Evolutionary conservation across 2,888 invertebrate species (phyloP).

Genomic region (Dromius quadrimaculatus): DNA sequence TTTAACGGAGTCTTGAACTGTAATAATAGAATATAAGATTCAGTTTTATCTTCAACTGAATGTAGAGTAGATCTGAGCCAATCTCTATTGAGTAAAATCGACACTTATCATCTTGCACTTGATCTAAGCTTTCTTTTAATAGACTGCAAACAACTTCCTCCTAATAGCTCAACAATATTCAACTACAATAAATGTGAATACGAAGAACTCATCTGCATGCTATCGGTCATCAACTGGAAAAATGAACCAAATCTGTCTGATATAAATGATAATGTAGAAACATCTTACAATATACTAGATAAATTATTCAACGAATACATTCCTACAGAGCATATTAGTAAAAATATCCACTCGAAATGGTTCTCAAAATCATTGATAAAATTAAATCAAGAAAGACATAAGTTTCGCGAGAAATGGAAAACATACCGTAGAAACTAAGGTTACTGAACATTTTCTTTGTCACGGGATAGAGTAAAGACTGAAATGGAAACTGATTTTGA

Average conservation of each 20-base stretch:
- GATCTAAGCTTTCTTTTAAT: neutral
- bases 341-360: neutral
- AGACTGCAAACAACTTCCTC: neutral
- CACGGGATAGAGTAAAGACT: neutral
- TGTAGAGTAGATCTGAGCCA: neutral
- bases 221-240: conserved; percentile 1
- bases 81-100: neutral
- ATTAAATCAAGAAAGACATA: neutral
- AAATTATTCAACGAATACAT: neutral
- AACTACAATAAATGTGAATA: conserved; percentile 12
- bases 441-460: neutral
- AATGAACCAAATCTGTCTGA: neutral
- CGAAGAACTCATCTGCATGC: conserved; percentile 7
- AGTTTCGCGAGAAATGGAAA: neutral
- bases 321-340: neutral
- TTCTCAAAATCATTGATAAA: neutral
- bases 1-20: conserved; percentile 4
- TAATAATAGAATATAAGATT: too few species aligned
- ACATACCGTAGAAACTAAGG: neutral
- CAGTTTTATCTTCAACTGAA: neutral
- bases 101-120: neutral
- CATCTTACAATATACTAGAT: neutral
- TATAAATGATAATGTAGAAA: neutral
- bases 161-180: neutral
- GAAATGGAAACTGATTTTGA: neutral